phyloP scores from a whole-genome alignment of 2,113 vertebrate species.

The Butorides virescens region DNA sequence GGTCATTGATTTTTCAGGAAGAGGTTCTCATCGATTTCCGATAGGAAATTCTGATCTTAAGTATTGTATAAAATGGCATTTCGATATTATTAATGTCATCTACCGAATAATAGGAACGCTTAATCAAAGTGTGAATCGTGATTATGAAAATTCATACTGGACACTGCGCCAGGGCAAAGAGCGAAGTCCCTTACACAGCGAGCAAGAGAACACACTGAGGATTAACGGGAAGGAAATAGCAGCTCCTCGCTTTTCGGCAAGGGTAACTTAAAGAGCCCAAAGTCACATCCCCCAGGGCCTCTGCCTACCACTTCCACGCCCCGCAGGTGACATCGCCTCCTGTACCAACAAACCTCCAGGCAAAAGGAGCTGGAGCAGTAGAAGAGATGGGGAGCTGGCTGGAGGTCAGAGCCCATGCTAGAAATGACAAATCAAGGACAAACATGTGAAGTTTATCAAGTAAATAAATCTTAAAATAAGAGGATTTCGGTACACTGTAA shows the following conservation, averaged over 20 bases:
- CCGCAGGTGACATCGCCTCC: neutral
- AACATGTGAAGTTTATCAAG: neutral
- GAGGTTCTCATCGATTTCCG: conserved; percentile 53
- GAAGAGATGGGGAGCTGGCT: neutral
- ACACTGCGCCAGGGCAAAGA: neutral
- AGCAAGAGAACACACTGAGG: neutral
- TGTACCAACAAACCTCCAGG: neutral
- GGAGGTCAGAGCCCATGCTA: neutral
- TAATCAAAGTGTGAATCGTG: conserved; percentile 13
- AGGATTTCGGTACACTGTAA: conserved; percentile 3
- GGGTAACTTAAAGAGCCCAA: neutral
- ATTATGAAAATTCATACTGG: neutral
- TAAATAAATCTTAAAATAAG: conserved; percentile 36
- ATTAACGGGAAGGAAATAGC: neutral
- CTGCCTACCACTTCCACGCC: fast-evolving
- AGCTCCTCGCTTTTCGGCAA: neutral
- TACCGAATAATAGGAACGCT: neutral
- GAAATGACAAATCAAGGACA: neutral
- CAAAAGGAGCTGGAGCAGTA: neutral
- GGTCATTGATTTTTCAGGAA: neutral
- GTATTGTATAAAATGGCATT: neutral
- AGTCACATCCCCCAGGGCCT: neutral
- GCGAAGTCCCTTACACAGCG: neutral
- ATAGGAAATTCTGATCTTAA: conserved; percentile 28
- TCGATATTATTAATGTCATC: conserved; percentile 11